Base-by-base conservation (phyloP, 2,113 vertebrate genomes). In the Phycodurus eques region DNA sequence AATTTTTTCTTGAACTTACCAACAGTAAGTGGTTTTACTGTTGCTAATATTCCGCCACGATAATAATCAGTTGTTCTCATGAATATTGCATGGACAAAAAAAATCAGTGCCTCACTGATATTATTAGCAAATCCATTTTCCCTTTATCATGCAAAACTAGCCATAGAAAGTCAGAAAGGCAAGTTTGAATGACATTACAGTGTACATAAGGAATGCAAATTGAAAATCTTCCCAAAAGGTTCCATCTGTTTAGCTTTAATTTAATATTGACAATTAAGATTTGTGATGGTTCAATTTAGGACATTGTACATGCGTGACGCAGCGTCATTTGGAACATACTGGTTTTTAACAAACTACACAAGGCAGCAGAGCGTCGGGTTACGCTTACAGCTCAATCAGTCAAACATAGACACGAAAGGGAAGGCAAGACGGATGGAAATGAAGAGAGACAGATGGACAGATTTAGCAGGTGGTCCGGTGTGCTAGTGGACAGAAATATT, bases 291-390 rank as follows among this genome's bases (percentile, higher is more conserved):
- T 60, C 8, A 22, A 57, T 59, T 35, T 61, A 15, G 31, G 8
- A 3, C 49, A 53, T 19, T 19, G 49, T 19, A 14, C 49, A 17
- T 87, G 88, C 84, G 80, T 89, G 86, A 88, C 87, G 83, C 81
- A 31, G 74, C 75, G 82, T 88, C 84, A 89, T 90, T 90, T 85
- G 80, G 86, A 82, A 68, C 78, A 74, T 59, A 85, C 80, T 85
- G 82, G 74, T 83, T 85, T 86, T 87, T 87, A 84, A 88, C 75
- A 76, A 84, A 76, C 81, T 71, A 76, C 83, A 74, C 84, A 83
- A 85, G 87, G 83, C 89, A 88, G 86, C 85, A 82, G 83, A 85
- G 83, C 80, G 76, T 86, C 61, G 42, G 76, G 76, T 89, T 90
- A 76, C 83, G 76, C 72, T 59, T 31, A 85, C 69, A 61, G 71